Evolutionary conservation across 2,888 invertebrate genomes (phyloP).

Genomic region (Heterodera filipjevi): DNA sequence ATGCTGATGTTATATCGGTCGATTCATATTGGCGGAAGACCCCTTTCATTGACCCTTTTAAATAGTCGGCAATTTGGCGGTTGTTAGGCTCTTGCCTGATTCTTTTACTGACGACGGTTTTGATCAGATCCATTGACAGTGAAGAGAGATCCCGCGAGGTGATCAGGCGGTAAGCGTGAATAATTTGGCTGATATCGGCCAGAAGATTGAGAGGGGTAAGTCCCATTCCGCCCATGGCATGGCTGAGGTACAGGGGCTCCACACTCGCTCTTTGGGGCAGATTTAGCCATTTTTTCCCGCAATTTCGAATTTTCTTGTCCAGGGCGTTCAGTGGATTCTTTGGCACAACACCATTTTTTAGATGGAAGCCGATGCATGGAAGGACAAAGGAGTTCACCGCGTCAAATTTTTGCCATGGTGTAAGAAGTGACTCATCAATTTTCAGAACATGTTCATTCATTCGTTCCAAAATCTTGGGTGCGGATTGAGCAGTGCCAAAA

Average conservation of each 20-base stretch:
- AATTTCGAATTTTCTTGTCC: not conserved
- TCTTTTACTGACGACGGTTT: not conserved
- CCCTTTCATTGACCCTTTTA: constrained; percentile 20
- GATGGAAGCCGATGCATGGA: constrained; percentile 27
- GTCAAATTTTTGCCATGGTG: constrained; percentile 39
- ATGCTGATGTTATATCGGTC: not conserved
- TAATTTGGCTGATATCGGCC: not conserved
- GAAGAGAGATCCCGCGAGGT: not conserved
- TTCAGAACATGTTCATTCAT: constrained; percentile 5
- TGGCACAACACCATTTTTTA: constrained; percentile 23
- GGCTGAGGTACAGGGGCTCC: constrained; percentile 15
- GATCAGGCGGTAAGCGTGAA: not conserved
- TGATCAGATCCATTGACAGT: not conserved
- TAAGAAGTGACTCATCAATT: constrained; percentile 23
- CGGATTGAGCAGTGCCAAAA: not conserved
- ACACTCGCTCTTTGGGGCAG: constrained; percentile 58
- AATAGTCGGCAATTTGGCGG: not conserved
- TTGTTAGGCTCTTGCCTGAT: not conserved
- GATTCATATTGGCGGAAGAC: not conserved
- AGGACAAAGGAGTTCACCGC: constrained; percentile 32
- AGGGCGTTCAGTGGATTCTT: not conserved
- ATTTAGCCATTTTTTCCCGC: constrained; percentile 54
- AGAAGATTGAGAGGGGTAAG: not conserved
- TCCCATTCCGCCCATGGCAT: constrained; percentile 37
- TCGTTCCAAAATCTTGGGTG: not conserved